Evolutionary conservation across 2,113 vertebrate genomes (phyloP), one percentile per base, ranked within the genome.

Genomic region (Perccottus glenii): DNA sequence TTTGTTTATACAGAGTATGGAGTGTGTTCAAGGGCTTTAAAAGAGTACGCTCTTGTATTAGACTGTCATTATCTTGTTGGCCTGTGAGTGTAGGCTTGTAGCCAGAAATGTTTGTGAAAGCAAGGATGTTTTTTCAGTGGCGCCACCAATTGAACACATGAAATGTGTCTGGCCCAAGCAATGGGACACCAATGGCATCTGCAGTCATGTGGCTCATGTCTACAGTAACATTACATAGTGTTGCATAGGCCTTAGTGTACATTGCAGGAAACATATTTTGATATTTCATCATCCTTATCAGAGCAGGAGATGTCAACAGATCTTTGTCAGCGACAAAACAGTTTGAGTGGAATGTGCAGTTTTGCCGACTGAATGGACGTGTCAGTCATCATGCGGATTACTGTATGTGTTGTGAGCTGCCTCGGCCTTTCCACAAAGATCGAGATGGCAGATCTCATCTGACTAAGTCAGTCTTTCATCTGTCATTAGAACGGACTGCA

Each of bases 401-500:
- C 73, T 50, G 67, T 81, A 70, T 81, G 83, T 81, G 81, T 84
- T 81, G 73, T 62, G 75, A 83, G 72, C 78, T 70, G 53, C 82
- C 76, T 71, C 33, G 8, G 76, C 67, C 70, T 78, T 77, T 87
- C 74, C 64, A 40, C 70, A 11, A 77, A 80, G 79, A 86, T 80
- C 74, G 74, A 57, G 67, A 74, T 78, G 81, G 79, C 71, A 73
- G 78, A 89, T 85, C 77, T 88, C 81, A 88, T 89, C 80, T 83
- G 6, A 12, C 82, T 81, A 80, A 91, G 82, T 83, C 83, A 15
- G 49, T 84, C 88, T 88, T 88, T 83, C 73, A 80, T 85, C 84
- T 87, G 85, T 91, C 88, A 88, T 76, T 81, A 85, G 70, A 91
- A 92, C 85, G 78, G 86, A 88, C 82, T 75, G 81, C 64, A 91